Evolutionary conservation across 1,140 invertebrate species (phyloP), one percentile per base, ranked within the genome.

Genomic region (Seison nebaliae): DNA sequence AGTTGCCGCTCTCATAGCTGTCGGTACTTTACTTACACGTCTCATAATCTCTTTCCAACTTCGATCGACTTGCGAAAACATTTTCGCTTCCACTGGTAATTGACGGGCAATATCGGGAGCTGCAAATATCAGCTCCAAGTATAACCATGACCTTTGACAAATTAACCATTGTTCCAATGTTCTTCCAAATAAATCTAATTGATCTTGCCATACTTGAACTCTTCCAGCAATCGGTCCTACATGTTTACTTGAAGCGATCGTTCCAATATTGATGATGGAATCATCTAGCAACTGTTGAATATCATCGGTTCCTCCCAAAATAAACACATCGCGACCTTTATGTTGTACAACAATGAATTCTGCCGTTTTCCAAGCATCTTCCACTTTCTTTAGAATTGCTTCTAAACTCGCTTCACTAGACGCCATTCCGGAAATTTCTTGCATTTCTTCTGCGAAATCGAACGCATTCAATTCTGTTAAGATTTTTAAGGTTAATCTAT

Each of bases 21-120:
- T 38, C 3, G 59, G 57, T 6, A 59, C 50, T 42, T 47, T 48
- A 43, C 55, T 52, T 11, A 56, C 55, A 37, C 59, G 59, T 35
- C 57, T 70, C 67, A 79, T 76, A 16, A 75, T 70, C 40, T 75
- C 73, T 52, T 79, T 78, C 66, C 73, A 83, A 1, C 71, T 72
- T 50, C 75, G 76, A 50, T 80, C 76, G 1, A 80, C 76, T 42
- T 70, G 60, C 16, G 70, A 62, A 50, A 81, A 81, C 47, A 79
- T 66, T 49, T 73, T 74, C 0, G 76, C 69, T 53, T 81, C 78
- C 29, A 69, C 67, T 0, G 77, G 76, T 29, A 83, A 50, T 51
- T 81, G 76, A 16, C 75, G 60, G 48, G 79, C 75, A 44, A 81
- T 80, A 48, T 79, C 76, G 1, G 76, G 73, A 1, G 76, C 39